These are phyloP conservation scores for Thalassophryne amazonica DNA, from an alignment of 2,797 vertebrate species.

Conservation along the genomic window DNA sequence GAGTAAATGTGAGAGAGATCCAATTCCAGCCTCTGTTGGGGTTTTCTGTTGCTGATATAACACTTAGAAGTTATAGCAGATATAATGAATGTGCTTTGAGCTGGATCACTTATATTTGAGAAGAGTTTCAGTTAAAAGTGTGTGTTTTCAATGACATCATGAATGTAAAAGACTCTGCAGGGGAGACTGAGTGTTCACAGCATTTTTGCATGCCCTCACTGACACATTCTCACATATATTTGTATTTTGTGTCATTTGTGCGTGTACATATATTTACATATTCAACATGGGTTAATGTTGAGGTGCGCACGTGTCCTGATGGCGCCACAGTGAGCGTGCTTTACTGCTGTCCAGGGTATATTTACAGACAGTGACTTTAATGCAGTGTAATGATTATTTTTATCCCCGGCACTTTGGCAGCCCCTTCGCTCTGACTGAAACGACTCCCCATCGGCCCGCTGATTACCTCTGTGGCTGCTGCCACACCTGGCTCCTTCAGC, in stretches of 20 bases:
- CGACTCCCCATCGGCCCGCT: conserved; percentile 75
- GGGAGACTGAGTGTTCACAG: conserved; percentile 25
- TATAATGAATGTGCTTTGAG: conserved; percentile 55
- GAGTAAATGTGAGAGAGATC: conserved; percentile 57
- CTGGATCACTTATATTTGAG: conserved; percentile 52
- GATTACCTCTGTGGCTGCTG: conserved; percentile 76
- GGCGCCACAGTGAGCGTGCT: conserved; percentile 38
- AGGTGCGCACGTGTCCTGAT: conserved; percentile 32
- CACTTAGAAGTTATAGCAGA: conserved; percentile 53
- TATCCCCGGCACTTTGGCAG: conserved; percentile 74
- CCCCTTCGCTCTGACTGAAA: conserved; percentile 71
- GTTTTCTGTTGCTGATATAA: conserved; percentile 63
- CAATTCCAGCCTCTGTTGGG: conserved; percentile 56
- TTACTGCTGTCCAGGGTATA: conserved; percentile 74
- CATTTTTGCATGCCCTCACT: neutral
- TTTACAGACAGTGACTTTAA: conserved; percentile 82
- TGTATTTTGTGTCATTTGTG: conserved; percentile 36
- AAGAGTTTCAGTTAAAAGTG: conserved; percentile 49
- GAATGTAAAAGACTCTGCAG: conserved; percentile 38
- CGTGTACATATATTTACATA: conserved; percentile 30
- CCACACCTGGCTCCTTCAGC: conserved; percentile 71
- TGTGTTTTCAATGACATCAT: conserved; percentile 25
- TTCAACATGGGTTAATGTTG: conserved; percentile 8
- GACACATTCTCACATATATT: conserved; percentile 17
- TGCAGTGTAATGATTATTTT: conserved; percentile 83